Percentiles rank a stretch among this genome's conserved stretches.
These are phyloP conservation scores for Yoshiicerus persimilis DNA, from an alignment of 1,140 invertebrate genomes.

Conservation along the genomic window DNA sequence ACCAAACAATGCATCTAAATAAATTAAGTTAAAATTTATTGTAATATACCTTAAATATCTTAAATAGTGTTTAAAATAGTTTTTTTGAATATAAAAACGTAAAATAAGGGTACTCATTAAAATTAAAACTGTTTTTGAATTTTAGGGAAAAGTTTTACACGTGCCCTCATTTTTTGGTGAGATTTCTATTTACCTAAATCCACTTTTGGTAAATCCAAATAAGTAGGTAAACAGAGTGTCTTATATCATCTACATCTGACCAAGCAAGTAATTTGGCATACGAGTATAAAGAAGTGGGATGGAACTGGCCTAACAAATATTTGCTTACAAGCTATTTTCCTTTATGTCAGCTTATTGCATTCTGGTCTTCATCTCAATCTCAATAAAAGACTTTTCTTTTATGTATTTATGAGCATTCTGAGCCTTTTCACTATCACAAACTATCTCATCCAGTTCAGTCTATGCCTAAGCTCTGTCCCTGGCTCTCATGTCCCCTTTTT, in stretches of 20 bases:
- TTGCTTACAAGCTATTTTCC: neutral
- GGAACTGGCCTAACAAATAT: neutral
- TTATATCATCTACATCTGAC: neutral
- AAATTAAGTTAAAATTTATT: too few species aligned
- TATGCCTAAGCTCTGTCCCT: neutral
- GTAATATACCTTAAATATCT: too few species aligned
- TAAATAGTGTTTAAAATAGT: too few species aligned
- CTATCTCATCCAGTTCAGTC: neutral
- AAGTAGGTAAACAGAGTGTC: neutral
- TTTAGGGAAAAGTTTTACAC: neutral
- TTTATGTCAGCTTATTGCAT: neutral
- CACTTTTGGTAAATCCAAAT: neutral
- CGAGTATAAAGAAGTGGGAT: neutral
- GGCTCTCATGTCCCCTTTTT: neutral
- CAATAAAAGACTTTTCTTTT: neutral
- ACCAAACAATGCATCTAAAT: too few species aligned
- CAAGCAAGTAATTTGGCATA: neutral
- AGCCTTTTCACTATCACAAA: neutral
- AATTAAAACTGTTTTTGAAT: neutral
- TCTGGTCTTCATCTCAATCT: neutral
- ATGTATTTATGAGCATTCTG: neutral
- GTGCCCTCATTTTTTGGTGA: too few species aligned
- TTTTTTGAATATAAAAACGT: too few species aligned
- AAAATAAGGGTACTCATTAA: too few species aligned
- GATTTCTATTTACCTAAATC: neutral